Conservation (phyloP, 2,888 invertebrate species). For the Drosophila austrosaltans region DNA sequence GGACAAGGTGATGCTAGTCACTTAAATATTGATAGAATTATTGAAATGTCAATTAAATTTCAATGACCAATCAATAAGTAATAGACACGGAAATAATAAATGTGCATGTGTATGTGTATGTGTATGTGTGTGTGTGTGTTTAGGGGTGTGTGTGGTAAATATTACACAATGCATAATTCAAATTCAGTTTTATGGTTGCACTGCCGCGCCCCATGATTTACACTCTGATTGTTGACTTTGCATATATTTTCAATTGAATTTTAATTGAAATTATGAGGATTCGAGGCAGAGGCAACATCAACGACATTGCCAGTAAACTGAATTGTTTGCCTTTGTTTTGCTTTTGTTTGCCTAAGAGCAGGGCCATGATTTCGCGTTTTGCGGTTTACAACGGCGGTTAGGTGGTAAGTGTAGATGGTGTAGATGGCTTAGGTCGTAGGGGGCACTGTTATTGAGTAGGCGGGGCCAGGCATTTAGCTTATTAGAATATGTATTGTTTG, state of each 20-base stretch:
- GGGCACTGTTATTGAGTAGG: slow-evolving; percentile 5
- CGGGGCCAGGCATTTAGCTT: slow-evolving; percentile 59
- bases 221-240: slow-evolving; percentile 61
- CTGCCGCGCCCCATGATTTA: slow-evolving; percentile 50
- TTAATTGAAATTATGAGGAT: slow-evolving; percentile 72
- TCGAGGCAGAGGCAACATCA: slow-evolving; percentile 13
- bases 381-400: slow-evolving; percentile 13
- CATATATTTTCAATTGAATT: slow-evolving; percentile 74
- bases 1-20: slow-evolving; percentile 7
- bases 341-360: slow-evolving; percentile 50
- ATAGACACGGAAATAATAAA: slow-evolving; percentile 4
- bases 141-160: slow-evolving; percentile 25
- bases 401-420: neutral
- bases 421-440: slow-evolving; percentile 1
- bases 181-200: slow-evolving; percentile 44
- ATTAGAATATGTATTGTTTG: slow-evolving; percentile 61
- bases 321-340: slow-evolving; percentile 50
- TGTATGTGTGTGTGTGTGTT: slow-evolving; percentile 10
- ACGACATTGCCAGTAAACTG: slow-evolving; percentile 20
- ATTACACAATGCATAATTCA: slow-evolving; percentile 44
- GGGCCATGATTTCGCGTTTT: slow-evolving; percentile 32
- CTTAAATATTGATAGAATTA: slow-evolving; percentile 50
- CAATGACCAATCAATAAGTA: slow-evolving; percentile 43
- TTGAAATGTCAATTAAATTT: slow-evolving; percentile 54
- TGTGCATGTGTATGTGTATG: neutral